These are phyloP conservation scores for Cathartes aura DNA, from an alignment of 2,113 vertebrate genomes.

Conservation along the genomic window DNA sequence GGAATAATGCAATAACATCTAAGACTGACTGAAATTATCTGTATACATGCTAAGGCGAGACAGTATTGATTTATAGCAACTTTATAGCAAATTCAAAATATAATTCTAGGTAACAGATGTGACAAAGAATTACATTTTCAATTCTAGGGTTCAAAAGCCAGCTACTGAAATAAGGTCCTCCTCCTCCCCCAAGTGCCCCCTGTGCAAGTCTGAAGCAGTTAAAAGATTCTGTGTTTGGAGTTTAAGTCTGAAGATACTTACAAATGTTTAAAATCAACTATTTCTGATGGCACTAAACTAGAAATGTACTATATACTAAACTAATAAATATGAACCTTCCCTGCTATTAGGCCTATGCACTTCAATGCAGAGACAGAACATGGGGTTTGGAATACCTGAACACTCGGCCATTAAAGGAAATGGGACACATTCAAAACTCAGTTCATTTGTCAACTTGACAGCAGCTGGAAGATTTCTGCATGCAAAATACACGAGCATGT, in stretches of 20 bases:
- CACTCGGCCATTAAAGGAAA: constrained; percentile 4
- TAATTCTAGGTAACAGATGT: background rate
- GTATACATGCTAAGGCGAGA: background rate
- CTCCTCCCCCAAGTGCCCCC: background rate
- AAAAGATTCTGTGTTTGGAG: background rate
- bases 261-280: background rate
- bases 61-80: background rate
- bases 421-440: constrained; percentile 41
- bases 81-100: background rate
- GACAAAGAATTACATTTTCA: background rate
- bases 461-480: constrained; percentile 50
- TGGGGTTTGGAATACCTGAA: background rate
- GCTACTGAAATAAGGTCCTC: background rate
- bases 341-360: background rate
- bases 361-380: background rate
- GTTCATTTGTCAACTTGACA: constrained; percentile 63
- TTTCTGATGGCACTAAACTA: background rate
- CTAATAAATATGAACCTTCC: background rate
- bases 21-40: background rate
- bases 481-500: constrained; percentile 53
- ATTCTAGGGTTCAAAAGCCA: background rate
- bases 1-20: background rate
- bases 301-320: background rate
- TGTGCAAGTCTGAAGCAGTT: background rate
- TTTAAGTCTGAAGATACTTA: background rate